Evolutionary conservation across 1,140 invertebrate species (phyloP).

Genomic region (Saccostrea echinata): DNA sequence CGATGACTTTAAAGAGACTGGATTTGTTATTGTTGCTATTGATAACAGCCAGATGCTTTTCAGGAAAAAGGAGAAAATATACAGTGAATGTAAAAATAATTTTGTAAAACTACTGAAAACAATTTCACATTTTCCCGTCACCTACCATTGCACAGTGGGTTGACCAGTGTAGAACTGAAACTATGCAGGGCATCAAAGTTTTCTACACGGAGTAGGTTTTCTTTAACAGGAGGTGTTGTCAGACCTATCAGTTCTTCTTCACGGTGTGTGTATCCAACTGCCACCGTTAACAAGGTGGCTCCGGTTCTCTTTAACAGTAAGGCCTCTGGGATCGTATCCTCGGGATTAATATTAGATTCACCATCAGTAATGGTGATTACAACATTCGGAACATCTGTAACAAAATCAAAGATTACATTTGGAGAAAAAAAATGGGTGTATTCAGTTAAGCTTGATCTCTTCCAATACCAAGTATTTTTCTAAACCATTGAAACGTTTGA

Average conservation of each 20-base stretch:
- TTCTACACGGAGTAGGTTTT: conserved; percentile 71
- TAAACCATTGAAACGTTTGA: too few relatives aligned
- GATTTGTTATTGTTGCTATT: too few relatives aligned
- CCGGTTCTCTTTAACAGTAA: conserved; percentile 66
- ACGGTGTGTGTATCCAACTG: conserved; percentile 66
- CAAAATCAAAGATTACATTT: background rate
- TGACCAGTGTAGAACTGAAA: conserved; percentile 67
- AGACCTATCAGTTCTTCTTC: conserved; percentile 68
- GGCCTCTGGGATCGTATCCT: conserved; percentile 71
- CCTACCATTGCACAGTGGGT: conserved; percentile 71
- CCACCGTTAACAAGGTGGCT: conserved; percentile 72
- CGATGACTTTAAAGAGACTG: too few relatives aligned
- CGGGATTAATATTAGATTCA: conserved; percentile 73
- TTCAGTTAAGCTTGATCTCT: too few relatives aligned
- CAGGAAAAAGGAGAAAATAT: too few relatives aligned
- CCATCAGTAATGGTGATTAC: conserved; percentile 74
- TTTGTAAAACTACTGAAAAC: background rate
- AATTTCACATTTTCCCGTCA: background rate
- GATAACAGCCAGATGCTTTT: too few relatives aligned
- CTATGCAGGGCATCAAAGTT: conserved; percentile 67
- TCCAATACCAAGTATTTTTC: too few relatives aligned
- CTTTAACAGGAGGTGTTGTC: conserved; percentile 68
- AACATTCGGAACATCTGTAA: conserved; percentile 71
- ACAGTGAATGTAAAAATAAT: too few relatives aligned
- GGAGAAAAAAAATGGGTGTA: background rate